Base-by-base conservation (phyloP, 1,140 invertebrate species). In the Vanessa atalanta region DNA sequence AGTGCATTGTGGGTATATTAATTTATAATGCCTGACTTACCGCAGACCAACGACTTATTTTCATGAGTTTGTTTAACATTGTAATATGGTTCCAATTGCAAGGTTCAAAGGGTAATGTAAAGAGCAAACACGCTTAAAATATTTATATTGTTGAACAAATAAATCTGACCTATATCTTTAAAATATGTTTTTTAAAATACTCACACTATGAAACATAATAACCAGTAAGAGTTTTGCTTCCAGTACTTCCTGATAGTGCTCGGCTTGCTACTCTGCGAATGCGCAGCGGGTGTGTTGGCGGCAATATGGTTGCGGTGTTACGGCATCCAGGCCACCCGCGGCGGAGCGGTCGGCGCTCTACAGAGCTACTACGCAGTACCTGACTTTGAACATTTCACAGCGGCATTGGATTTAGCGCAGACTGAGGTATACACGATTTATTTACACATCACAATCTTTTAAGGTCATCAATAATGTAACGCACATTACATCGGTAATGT, bases 301-400 rank as follows among this genome's bases (percentile, higher is more conserved):
- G 95, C 96, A n/a, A 93, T 96, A 23, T 97, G 96, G 95, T 96
- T 97, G 11, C 94, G 97, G 73, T 95, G 96, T 83, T 83, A 97
- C 55, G 96, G 96, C 37, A 94, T 97, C 61, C 95, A 95, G 72
- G 92, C 96, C 50, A 94, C 95, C 51, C 93, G 94, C 20, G 94
- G 94, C 0, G 94, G 95, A 70, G 93, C 97, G 70, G 94, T 96
- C 11, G 95, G 95, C 69, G 94, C 95, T 2, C 87, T 97, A 65
- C 96, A 97, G 82, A 93, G 94, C 1, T 95, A 95, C 82, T 97
- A 97, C 86, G 96, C 96, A 3, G 92, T 96, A 15, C 95, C 96
- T 26, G 96, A 90, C 61, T 93, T 93, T 71, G 94, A 94, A 72
- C 95, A 96, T 82, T 97, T 97, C 80, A 97, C 97, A 6, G 96